phyloP scores from a whole-genome alignment of 1,140 invertebrate genomes.

The Drosophila sturtevanti region DNA sequence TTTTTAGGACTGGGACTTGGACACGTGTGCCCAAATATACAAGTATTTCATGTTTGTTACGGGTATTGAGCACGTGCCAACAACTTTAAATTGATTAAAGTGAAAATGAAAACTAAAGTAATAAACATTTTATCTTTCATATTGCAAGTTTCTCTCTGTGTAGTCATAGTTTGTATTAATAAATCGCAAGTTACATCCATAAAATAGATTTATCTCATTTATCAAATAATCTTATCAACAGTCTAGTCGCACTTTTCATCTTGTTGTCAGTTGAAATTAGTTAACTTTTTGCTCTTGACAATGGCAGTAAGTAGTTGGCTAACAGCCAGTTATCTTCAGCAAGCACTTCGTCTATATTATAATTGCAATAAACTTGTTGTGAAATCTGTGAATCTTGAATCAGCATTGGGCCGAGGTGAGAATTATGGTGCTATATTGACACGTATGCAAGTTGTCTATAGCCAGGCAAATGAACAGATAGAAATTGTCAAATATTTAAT shows the following conservation, averaged over 20 bases:
- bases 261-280: neutral
- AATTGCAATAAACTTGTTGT: slow-evolving; percentile 30
- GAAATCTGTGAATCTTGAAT: neutral
- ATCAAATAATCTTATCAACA: neutral
- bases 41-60: slow-evolving; percentile 37
- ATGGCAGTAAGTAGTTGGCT: slow-evolving; percentile 53
- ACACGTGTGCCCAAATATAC: slow-evolving; percentile 34
- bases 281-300: slow-evolving; percentile 3
- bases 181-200: neutral
- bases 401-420: slow-evolving; percentile 64
- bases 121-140: neutral
- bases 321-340: slow-evolving; percentile 44
- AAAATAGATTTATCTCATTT: neutral
- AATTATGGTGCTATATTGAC: slow-evolving; percentile 66
- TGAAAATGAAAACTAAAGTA: slow-evolving; percentile 11
- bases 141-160: neutral
- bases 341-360: slow-evolving; percentile 35
- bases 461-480: neutral
- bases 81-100: slow-evolving; percentile 61
- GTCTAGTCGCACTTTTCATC: neutral
- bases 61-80: slow-evolving; percentile 26
- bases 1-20: slow-evolving; percentile 10
- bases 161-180: neutral
- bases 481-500: slow-evolving; percentile 31
- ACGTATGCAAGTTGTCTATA: slow-evolving; percentile 39